These are phyloP conservation scores for Pantherophis vulpinus DNA, from an alignment of 2,797 vertebrate species.

Conservation along the genomic window DNA sequence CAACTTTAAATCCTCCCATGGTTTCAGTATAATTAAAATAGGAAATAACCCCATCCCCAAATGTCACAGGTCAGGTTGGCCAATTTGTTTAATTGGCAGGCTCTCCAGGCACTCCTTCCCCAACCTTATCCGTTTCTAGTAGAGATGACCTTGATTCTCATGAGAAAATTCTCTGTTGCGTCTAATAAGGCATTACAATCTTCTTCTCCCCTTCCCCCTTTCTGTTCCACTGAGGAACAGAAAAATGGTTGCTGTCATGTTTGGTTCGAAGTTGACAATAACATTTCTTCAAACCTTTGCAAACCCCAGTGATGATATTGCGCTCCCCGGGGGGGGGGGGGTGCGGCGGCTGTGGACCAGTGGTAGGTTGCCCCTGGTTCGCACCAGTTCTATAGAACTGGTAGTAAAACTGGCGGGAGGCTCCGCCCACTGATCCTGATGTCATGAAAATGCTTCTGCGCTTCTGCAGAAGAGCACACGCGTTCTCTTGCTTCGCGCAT, in stretches of 20 bases:
- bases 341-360: too few species aligned
- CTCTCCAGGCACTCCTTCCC: neutral
- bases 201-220: too few species aligned
- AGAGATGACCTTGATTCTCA: neutral
- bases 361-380: too few species aligned
- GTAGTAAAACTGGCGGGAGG: too few species aligned
- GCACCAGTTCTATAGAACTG: too few species aligned
- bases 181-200: neutral
- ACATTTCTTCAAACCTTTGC: neutral
- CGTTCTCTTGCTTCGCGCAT: too few species aligned
- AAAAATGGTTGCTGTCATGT: neutral
- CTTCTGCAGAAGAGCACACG: too few species aligned
- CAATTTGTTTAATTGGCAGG: neutral
- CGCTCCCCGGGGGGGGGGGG: rapidly evolving
- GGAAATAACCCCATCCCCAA: neutral
- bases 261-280: neutral
- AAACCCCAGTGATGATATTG: neutral
- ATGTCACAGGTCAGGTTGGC: neutral
- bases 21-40: neutral
- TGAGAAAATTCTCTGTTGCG: neutral
- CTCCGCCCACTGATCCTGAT: too few species aligned
- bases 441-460: too few species aligned
- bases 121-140: too few species aligned
- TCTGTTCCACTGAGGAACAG: neutral
- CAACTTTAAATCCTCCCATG: neutral